phyloP scores from a whole-genome alignment of 2,888 invertebrate genomes.

The Clistopyga incitator region DNA sequence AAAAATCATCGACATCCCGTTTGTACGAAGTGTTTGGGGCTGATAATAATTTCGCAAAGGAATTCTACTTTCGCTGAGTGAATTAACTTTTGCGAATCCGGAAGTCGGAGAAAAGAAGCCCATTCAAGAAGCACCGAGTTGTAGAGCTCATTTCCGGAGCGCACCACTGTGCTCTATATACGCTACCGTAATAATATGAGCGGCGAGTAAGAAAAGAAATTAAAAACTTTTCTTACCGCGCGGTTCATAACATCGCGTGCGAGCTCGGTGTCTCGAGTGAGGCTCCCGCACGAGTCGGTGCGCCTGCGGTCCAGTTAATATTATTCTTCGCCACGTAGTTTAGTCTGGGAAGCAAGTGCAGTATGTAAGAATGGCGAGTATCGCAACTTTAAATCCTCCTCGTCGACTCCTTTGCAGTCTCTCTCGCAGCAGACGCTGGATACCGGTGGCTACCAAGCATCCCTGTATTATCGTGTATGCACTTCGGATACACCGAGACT shows the following conservation, averaged over 20 bases:
- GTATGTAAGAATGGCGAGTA: constrained; percentile 30
- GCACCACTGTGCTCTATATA: constrained; percentile 15
- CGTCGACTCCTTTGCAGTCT: constrained; percentile 21
- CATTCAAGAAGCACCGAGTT: constrained; percentile 24
- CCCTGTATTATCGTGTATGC: constrained; percentile 41
- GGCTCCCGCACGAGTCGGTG: constrained; percentile 21
- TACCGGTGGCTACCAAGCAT: not conserved
- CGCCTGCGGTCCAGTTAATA: constrained; percentile 63
- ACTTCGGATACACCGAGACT: constrained; percentile 51
- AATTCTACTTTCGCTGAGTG: not conserved
- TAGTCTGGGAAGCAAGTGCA: constrained; percentile 35
- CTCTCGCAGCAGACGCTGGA: constrained; percentile 19
- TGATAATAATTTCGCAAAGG: not conserved
- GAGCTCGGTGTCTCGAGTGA: constrained; percentile 53
- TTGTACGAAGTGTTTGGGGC: too few relatives aligned
- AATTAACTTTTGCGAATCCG: constrained; percentile 35
- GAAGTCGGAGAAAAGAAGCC: constrained; percentile 15
- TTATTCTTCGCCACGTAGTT: constrained; percentile 57
- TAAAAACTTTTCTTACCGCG: constrained; percentile 58
- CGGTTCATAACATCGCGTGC: constrained; percentile 61
- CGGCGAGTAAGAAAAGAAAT: constrained; percentile 59
- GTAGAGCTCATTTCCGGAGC: constrained; percentile 38
- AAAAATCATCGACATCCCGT: too few relatives aligned
- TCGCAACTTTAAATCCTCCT: constrained; percentile 58
- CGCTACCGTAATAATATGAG: constrained; percentile 33